phyloP scores from a whole-genome alignment of 2,113 vertebrate species.

The Pantherophis guttatus region DNA sequence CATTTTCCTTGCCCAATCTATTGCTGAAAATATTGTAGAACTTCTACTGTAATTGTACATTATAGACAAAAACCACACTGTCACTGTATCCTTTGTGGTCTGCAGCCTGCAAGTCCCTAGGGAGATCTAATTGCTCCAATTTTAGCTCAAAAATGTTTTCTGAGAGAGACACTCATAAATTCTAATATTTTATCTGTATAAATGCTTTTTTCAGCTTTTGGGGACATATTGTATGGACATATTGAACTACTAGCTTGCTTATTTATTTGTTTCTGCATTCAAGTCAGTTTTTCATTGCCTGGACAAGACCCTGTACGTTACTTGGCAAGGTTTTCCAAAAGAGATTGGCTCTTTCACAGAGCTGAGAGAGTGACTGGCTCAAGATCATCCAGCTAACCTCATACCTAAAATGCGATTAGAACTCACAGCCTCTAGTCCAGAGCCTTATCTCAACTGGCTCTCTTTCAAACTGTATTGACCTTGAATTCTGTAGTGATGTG shows the following conservation, averaged over 20 bases:
- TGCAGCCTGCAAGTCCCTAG: neutral
- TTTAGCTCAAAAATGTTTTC: neutral
- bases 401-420: neutral
- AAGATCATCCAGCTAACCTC: neutral
- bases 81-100: neutral
- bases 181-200: neutral
- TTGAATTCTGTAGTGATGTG: neutral
- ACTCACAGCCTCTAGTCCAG: neutral
- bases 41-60: neutral
- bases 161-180: neutral
- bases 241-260: neutral
- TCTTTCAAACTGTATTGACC: neutral
- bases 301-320: neutral
- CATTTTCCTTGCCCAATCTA: neutral
- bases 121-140: neutral
- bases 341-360: neutral
- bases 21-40: neutral
- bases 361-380: neutral
- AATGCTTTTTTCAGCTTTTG: neutral
- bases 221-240: neutral
- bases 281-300: neutral
- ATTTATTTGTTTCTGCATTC: neutral
- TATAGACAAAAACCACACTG: neutral
- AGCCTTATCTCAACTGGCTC: neutral
- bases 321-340: neutral